Conservation (phyloP, 2,888 invertebrate genomes). For the Drosophila rellima region DNA sequence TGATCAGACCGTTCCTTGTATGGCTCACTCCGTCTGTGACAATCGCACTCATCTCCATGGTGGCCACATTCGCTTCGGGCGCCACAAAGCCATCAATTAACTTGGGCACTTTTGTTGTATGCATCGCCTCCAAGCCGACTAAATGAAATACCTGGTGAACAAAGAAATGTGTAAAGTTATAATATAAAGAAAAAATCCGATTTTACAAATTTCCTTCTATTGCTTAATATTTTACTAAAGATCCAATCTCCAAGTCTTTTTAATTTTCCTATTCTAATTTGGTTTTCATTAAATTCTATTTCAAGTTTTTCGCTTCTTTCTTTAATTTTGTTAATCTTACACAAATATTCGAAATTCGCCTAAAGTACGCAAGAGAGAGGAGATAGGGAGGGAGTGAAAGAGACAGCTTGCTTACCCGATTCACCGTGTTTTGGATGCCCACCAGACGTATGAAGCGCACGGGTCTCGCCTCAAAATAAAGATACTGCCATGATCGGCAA, state of each 20-base stretch:
- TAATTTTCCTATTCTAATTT: too few relatives aligned
- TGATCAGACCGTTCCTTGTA: conserved; percentile 96
- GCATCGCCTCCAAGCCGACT: conserved; percentile 96
- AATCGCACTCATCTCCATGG: conserved; percentile 94
- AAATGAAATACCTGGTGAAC: conserved; percentile 91
- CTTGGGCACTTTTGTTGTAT: conserved; percentile 91
- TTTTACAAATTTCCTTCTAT: too few relatives aligned
- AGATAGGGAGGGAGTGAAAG: background rate
- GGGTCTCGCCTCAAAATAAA: conserved; percentile 96
- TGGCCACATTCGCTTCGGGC: conserved; percentile 96
- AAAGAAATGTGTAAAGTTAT: too few relatives aligned
- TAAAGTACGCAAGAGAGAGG: background rate
- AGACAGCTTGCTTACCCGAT: conserved; percentile 88
- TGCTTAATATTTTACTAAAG: too few relatives aligned
- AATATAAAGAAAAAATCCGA: too few relatives aligned
- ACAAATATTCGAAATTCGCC: background rate
- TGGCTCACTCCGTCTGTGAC: conserved; percentile 98
- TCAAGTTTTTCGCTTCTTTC: too few relatives aligned
- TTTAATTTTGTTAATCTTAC: background rate
- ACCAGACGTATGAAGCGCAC: conserved; percentile 93
- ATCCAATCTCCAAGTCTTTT: too few relatives aligned
- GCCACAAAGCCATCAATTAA: conserved; percentile 91
- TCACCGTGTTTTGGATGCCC: conserved; percentile 98
- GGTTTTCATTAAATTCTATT: too few relatives aligned
- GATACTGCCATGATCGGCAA: conserved; percentile 98